Conservation (phyloP, 1,140 invertebrate species). For the Orchesella cincta region DNA sequence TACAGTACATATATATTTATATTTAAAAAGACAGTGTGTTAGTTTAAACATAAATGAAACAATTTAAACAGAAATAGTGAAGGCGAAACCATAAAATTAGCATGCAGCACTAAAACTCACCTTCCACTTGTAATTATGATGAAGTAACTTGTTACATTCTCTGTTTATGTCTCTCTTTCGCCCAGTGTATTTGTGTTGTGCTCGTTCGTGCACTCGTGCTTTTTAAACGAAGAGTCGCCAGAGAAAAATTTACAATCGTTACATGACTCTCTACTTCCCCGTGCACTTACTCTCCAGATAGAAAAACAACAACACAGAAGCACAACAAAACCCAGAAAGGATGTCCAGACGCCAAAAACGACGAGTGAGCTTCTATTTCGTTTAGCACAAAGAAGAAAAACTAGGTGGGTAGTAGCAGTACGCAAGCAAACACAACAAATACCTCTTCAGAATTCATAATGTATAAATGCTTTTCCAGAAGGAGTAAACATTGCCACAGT, state of each 20-base stretch:
- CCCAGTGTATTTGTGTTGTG: not conserved
- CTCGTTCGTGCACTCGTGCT: not conserved
- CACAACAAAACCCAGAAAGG: no score
- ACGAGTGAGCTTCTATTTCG: not conserved
- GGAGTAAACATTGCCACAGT: not conserved
- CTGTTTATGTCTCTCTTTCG: no score
- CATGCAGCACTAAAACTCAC: not conserved
- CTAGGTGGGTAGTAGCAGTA: not conserved
- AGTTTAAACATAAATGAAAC: no score
- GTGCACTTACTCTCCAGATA: not conserved
- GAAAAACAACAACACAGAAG: no score
- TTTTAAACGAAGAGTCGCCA: not conserved
- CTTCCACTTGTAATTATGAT: not conserved
- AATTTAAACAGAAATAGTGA: no score
- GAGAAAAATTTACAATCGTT: slow-evolving; percentile 10
- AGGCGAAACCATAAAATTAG: no score
- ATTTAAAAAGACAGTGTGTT: no score
- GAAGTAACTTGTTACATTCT: no score
- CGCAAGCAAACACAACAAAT: not conserved
- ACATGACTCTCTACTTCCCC: not conserved
- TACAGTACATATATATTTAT: no score
- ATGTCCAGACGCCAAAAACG: not conserved
- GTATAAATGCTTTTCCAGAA: slow-evolving; percentile 2
- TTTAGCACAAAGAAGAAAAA: no score
- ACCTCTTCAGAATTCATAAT: slow-evolving; percentile 13